Evolutionary conservation across 2,888 invertebrate species (phyloP).

Genomic region (Dryococelus australis): DNA sequence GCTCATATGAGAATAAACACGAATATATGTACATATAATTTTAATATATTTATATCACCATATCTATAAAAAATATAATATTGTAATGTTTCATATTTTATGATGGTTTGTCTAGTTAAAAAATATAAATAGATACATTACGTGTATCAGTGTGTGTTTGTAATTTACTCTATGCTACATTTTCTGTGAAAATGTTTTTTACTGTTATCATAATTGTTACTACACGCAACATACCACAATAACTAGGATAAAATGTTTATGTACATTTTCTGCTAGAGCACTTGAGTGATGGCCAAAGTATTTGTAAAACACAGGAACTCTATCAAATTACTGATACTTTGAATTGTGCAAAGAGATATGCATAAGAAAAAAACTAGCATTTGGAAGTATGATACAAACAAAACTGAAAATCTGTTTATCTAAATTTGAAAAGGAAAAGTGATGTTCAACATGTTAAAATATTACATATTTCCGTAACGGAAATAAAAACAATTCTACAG

Average conservation of each 20-base stretch:
- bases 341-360: background rate
- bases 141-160: constrained; percentile 6
- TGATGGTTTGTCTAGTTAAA: constrained; percentile 6
- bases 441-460: background rate
- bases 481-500: background rate
- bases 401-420: background rate
- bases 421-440: background rate
- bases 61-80: constrained; percentile 16
- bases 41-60: constrained; percentile 16
- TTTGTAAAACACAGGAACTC: background rate
- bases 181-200: constrained; percentile 16
- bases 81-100: constrained; percentile 16
- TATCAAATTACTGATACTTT: background rate
- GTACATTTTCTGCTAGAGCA: constrained; percentile 2
- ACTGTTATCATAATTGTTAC: background rate
- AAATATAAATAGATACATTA: constrained; percentile 8
- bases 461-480: background rate
- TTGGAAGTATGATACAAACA: background rate
- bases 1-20: background rate
- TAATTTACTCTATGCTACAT: constrained; percentile 9
- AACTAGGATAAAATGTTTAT: background rate
- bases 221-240: background rate
- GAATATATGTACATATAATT: background rate
- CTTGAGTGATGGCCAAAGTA: background rate
- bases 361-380: background rate